Evolutionary conservation across 2,888 invertebrate genomes (phyloP), one percentile per base, ranked within the genome.

Genomic region (Drosophila mayaguana): DNA sequence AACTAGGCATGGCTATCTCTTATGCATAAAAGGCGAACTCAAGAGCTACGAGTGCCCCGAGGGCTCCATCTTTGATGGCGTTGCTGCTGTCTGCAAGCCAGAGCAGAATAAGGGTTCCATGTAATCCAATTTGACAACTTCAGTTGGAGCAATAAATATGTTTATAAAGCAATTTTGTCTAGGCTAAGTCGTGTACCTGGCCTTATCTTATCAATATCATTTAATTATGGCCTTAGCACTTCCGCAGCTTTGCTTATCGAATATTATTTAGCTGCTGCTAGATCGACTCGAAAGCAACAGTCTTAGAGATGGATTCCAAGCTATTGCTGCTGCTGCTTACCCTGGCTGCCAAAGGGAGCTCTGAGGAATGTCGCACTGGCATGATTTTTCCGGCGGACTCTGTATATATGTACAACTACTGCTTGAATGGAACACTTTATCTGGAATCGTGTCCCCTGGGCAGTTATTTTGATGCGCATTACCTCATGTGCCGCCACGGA

Each of bases 381-480:
- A 43, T 53, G 25, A 61, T 81, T 11, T 80, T 80, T 69, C 60
- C 70, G 28, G 46, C 28, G 11, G 48, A 71, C 3, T 9, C 36
- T 7, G 3, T 6, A 1, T 36, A 32, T 1, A 34, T 38, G 2
- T 80, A 74, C 50, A 73, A 46, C 48, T 59, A 70, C 16, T 83
- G 80, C 53, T 8, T 45, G 2, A 56, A 65, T 9, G 74, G 74
- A 0, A 45, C 25, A 16, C 32, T 57, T 4, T 0, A 18, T 2
- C 14, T 28, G 38, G 32, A 11, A 1, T 32, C 0, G 2, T 89
- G 89, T 43, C 74, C 84, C 8, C 1, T 6, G 1, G 83, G 81
- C n/a, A 72, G 72, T 2, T 73, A 78, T 16, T 88, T 83, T 20
- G 75, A 83, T 53, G n/a, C 25, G 5, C 25, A 12, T 0, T 56